Evolutionary conservation across 2,888 invertebrate species (phyloP), one percentile per base, ranked within the genome.

Genomic region (Cheilosia soror): DNA sequence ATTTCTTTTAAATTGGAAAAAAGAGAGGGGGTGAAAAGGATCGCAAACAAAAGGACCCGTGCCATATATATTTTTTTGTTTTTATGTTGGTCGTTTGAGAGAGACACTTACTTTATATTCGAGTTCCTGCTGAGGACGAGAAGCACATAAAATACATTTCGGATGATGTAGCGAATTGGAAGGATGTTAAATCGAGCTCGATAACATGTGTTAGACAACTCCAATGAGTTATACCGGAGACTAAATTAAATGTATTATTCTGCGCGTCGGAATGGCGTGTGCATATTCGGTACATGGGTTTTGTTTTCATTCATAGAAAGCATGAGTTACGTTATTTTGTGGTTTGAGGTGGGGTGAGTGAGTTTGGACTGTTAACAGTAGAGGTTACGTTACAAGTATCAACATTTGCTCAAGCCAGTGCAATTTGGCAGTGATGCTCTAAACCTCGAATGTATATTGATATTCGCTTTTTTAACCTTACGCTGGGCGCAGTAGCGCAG

Each of bases 1-100:
- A 78, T 78, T 71, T 71, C 49, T 49, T 78, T 65, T 65, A 78
- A 65, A 71, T 69, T 62, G 62, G 53, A 55, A 69, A 68, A 15
- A 31, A 13, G n/a, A 4, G 15, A 33, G 40, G 40, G 15, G 5
- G 27, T 6, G 11, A 7, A 49, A 65, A 33, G 68, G 33, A 69
- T 20, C 37, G 42, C n/a, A 53, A 13, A 4, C 15, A n/a, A 31
- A 13, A 11, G 13, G 5, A 53, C 65, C n/a, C 5, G 37, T 4
- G 20, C 4, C 11, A 5, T 5, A 53, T 20, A n/a, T 49, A 27
- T 60, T 63, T 63, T 55, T 33, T 37, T 3, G 11, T 11, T 37
- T 37, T 68, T n/a, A 13, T 57, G 42, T 47, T 60, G 25, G 49
- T 31, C 33, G 72, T 40, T 51, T 51, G 57, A 13, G n/a, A 20